Evolutionary conservation across 2,113 vertebrate species (phyloP), one percentile per base, ranked within the genome.

Genomic region (Brienomyrus brachyistius): DNA sequence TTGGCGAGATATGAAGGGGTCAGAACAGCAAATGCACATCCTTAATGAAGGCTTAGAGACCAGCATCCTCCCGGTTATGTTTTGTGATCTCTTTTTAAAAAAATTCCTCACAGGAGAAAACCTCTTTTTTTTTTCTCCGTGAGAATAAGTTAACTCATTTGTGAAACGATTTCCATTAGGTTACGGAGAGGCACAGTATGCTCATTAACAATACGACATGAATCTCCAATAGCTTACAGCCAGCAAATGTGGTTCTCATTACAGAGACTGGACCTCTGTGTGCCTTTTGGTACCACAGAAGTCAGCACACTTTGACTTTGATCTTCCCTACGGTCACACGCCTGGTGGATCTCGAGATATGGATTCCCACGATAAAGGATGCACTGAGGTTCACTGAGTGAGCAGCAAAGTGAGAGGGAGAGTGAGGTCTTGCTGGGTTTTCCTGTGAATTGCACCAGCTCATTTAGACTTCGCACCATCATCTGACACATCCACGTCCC

Each of bases 271-370:
- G 31, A 80, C 74, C 35, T 80, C 74, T 2, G 17, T 19, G 35
- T 80, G 74, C 74, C 35, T 43, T 80, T 80, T 80, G 40, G 74
- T 80, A 43, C 35, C 74, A 92, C 91, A 91, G 90, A 89, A 92
- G 86, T 90, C 83, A 85, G 19, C 83, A 86, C 19, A 45, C 47
- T 86, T 4, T 86, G 83, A 13, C 83, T 51, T 86, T 50, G 83
- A 50, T 48, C 48, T 15, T n/a, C 48, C 10, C 17, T 50, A 27
- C 8, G 10, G 48, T 27, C n/a, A 8, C 47, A n/a, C 9, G 82
- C 43, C 82, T 85, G n/a, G 82, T 11, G 82, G 43, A 85, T 11
- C 43, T 50, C 43, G 45, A 85, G 82, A 47, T 83, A 40, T 45
- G 43, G 17, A 80, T 85, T 50, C 21, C 82, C 19, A 43, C 9